Conservation (phyloP, 2,888 invertebrate species). For the Drosophila nr. perissopoda region DNA sequence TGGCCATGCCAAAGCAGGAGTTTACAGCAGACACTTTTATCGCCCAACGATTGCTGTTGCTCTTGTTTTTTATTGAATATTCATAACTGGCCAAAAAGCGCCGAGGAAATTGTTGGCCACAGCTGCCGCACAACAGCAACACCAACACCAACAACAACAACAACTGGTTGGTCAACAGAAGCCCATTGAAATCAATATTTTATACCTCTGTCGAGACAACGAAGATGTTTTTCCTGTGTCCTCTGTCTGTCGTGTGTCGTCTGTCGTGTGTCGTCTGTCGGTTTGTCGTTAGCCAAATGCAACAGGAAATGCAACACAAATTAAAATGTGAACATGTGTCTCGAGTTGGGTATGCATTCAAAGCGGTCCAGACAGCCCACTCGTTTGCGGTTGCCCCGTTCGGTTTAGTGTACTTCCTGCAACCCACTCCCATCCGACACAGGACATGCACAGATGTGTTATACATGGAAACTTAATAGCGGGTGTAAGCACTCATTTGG, state of each 20-base stretch:
- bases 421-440: background rate
- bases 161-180: slow-evolving; percentile 27
- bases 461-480: slow-evolving; percentile 32
- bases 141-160: slow-evolving; percentile 1
- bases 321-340: slow-evolving; percentile 74
- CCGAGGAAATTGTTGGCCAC: slow-evolving; percentile 48
- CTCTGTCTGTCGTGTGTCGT: background rate
- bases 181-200: slow-evolving; percentile 78
- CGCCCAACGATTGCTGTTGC: slow-evolving; percentile 53
- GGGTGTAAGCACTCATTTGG: slow-evolving; percentile 50
- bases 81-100: slow-evolving; percentile 78
- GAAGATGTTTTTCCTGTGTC: slow-evolving; percentile 44
- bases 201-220: slow-evolving; percentile 58
- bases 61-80: slow-evolving; percentile 81
- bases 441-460: background rate
- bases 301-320: slow-evolving; percentile 80
- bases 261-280: background rate
- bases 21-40: slow-evolving; percentile 80
- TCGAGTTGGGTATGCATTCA: slow-evolving; percentile 21
- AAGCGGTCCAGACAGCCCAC: slow-evolving; percentile 59
- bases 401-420: slow-evolving; percentile 31
- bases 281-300: slow-evolving; percentile 52
- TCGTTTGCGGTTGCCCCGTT: slow-evolving; percentile 59
- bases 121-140: slow-evolving; percentile 21
- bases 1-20: slow-evolving; percentile 44